Evolutionary conservation across 2,797 vertebrate genomes (phyloP).

Genomic region (Onychomys torridus): DNA sequence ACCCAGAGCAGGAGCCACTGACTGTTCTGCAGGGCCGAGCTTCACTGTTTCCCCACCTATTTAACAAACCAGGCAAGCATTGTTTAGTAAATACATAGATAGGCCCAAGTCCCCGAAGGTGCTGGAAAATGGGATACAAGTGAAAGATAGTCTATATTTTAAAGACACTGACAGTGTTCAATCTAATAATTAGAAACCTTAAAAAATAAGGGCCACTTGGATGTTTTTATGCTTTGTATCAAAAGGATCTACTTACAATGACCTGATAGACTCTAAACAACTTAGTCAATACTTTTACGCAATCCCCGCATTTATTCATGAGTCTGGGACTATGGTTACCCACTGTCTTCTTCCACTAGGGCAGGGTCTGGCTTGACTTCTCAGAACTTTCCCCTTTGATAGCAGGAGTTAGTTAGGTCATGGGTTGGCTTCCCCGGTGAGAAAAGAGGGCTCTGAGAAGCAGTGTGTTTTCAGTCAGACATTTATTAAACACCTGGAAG

Average conservation of each 20-base stretch:
- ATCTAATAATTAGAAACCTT: constrained; percentile 44
- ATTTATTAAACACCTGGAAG: not conserved
- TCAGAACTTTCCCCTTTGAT: not conserved
- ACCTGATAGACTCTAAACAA: constrained; percentile 31
- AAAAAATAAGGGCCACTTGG: constrained; percentile 33
- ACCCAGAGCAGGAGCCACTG: not conserved
- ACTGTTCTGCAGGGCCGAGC: not conserved
- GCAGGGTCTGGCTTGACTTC: not conserved
- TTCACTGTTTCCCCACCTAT: not conserved
- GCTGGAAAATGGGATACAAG: not conserved
- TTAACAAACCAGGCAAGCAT: not conserved
- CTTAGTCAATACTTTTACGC: not conserved
- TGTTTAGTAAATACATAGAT: not conserved
- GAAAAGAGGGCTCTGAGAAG: not conserved
- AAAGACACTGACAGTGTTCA: not conserved
- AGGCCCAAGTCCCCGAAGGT: not conserved
- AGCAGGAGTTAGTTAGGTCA: not conserved
- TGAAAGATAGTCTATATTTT: constrained; percentile 10
- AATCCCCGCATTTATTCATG: not conserved
- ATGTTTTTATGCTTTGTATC: not conserved
- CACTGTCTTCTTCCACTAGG: not conserved
- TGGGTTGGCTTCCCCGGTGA: not conserved
- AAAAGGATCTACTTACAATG: not conserved
- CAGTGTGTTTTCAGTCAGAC: not conserved
- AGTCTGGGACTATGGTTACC: not conserved